Base-by-base conservation (phyloP, 1,140 invertebrate genomes). In the Oppia nitens region DNA sequence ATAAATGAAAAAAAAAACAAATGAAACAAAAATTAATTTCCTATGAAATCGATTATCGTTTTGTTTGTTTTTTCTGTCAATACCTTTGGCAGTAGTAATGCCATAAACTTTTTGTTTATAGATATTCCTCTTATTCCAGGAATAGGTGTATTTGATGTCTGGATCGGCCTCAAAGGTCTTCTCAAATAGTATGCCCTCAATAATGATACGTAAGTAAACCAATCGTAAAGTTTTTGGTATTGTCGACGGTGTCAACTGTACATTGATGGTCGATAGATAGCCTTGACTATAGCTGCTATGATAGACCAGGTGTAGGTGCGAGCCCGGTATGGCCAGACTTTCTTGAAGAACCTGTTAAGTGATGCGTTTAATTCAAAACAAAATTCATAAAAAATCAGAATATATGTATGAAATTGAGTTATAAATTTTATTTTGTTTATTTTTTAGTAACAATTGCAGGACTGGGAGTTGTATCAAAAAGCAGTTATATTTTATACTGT, bases 321-420 rank as follows among this genome's bases (percentile, higher is more conserved):
- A 75, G 24, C 88, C 89, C 3, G 91, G 90, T 61, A 97, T 91
- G 11, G 82, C 78, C 57, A 96, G 84, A 60, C 85, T 88, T 74
- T 97, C 91, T 73, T 95, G 91, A 0, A 96, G 80, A 65, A 94
- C 91, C 80, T 91, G n/a, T n/a, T n/a, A n/a, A 85, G 50, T 24
- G 25, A 29, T 47, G 32, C 17, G 20, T 27, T 45, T 45, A n/a
- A n/a, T n/a, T n/a, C n/a, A n/a, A n/a, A n/a, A n/a, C n/a, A n/a
- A n/a, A n/a, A n/a, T n/a, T n/a, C n/a, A n/a, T n/a, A n/a, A n/a
- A n/a, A n/a, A n/a, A n/a, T n/a, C n/a, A n/a, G n/a, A n/a, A n/a
- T n/a, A n/a, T n/a, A n/a, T n/a, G n/a, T n/a, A n/a, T n/a, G n/a
- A n/a, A n/a, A n/a, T n/a, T n/a, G n/a, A n/a, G n/a, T n/a, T n/a